Percentiles rank a stretch among this genome's conserved stretches.
These are phyloP conservation scores for Diaperis boleti DNA, from an alignment of 2,888 invertebrate genomes.

Conservation along the genomic window DNA sequence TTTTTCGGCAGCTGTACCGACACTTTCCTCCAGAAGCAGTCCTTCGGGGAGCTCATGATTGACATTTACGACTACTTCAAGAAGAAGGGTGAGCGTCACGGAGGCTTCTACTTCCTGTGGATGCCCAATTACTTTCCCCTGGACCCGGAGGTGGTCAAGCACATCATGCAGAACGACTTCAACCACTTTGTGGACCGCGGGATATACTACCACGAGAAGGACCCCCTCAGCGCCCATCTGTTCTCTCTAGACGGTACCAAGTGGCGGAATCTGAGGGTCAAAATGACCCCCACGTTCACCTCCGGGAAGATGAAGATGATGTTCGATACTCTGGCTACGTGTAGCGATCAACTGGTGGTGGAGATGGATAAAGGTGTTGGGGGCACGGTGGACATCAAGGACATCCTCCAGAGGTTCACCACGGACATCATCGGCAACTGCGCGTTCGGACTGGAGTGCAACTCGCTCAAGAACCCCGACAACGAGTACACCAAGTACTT, in stretches of 20 bases:
- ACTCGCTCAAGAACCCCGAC: not conserved
- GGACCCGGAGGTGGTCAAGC: not conserved
- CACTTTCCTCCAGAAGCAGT: not conserved
- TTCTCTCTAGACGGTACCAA: not conserved
- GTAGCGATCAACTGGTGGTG: not conserved
- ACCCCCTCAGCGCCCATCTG: not conserved
- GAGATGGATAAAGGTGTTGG: not conserved
- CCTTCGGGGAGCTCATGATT: not conserved
- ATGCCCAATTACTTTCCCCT: not conserved
- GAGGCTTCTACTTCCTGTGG: not conserved
- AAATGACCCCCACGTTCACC: not conserved
- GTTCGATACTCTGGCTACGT: not conserved
- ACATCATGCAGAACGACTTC: conserved; percentile 4
- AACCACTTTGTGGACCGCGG: not conserved
- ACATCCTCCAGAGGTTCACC: not conserved
- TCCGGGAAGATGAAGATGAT: not conserved
- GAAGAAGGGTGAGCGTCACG: not conserved
- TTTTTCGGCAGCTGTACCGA: not conserved
- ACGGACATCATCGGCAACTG: not conserved
- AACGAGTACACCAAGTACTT: not conserved
- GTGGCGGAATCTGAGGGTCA: not conserved
- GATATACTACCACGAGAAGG: not conserved
- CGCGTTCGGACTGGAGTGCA: conserved; percentile 1
- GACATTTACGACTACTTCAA: not conserved
- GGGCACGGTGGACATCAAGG: not conserved